These are phyloP conservation scores for Macaca mulatta DNA, from an alignment of 2,113 vertebrate species.

Conservation along the genomic window DNA sequence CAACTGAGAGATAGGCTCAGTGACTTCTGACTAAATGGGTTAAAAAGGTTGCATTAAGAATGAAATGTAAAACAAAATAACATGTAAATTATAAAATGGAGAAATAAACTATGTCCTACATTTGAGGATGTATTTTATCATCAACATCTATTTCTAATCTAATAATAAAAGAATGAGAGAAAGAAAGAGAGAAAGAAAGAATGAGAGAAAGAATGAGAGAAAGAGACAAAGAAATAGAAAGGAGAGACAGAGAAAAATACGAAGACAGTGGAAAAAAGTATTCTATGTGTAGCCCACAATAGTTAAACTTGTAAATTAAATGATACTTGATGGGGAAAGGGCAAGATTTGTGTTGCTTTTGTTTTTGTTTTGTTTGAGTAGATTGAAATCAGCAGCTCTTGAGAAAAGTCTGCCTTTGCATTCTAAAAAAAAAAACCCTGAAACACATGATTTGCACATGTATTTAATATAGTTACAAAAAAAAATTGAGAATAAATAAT, in stretches of 20 bases:
- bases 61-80: not conserved
- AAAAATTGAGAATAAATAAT: constrained; percentile 52
- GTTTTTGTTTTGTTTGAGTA: not conserved
- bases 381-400: not conserved
- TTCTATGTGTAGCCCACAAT: not conserved
- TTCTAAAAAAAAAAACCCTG: not conserved
- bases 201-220: not conserved
- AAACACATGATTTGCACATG: not conserved
- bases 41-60: not conserved
- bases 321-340: not conserved
- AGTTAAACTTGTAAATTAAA: not conserved
- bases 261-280: not conserved
- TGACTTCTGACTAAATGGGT: not conserved
- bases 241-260: not conserved
- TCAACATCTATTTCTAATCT: not conserved
- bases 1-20: not conserved
- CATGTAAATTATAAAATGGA: not conserved
- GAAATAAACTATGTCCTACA: not conserved
- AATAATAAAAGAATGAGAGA: not conserved
- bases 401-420: not conserved
- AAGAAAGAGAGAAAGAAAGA: not conserved
- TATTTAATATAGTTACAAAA: constrained; percentile 26
- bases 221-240: not conserved
- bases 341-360: not conserved
- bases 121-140: not conserved